Evolutionary conservation across 2,888 invertebrate genomes (phyloP).

Genomic region (Yponomeuta sedellus): DNA sequence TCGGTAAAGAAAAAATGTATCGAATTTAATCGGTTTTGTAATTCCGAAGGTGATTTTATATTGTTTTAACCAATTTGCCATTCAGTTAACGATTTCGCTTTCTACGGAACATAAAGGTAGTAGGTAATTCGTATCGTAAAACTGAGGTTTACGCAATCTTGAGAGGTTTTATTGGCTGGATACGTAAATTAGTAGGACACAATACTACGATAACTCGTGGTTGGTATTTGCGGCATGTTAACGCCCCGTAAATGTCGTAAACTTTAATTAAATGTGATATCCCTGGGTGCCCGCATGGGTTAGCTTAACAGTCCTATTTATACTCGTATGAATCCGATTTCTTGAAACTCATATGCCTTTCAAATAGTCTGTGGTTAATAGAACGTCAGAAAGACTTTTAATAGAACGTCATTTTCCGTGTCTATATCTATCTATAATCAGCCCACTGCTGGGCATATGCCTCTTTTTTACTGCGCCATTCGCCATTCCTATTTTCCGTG

Average conservation of each 20-base stretch:
- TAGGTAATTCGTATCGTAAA: neutral
- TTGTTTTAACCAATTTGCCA: neutral
- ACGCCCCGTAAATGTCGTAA: neutral
- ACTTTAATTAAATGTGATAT: neutral
- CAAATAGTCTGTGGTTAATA: no score
- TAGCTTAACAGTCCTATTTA: no score
- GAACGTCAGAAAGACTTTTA: no score
- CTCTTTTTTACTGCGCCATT: no score
- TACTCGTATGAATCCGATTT: no score
- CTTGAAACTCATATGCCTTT: no score
- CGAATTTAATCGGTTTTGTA: neutral
- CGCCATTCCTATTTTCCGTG: no score
- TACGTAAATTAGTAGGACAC: neutral
- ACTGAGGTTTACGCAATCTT: neutral
- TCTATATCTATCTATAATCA: no score
- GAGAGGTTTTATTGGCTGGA: neutral
- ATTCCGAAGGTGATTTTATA: constrained; percentile 3
- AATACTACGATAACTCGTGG: no score
- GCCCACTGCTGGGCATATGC: no score
- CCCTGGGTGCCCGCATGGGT: no score
- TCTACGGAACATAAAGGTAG: neutral
- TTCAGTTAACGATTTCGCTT: neutral
- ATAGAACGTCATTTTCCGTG: no score
- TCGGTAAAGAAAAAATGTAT: neutral
- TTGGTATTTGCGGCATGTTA: neutral